Conservation (phyloP, 1,140 invertebrate species). For the Drosophila mauritiana region DNA sequence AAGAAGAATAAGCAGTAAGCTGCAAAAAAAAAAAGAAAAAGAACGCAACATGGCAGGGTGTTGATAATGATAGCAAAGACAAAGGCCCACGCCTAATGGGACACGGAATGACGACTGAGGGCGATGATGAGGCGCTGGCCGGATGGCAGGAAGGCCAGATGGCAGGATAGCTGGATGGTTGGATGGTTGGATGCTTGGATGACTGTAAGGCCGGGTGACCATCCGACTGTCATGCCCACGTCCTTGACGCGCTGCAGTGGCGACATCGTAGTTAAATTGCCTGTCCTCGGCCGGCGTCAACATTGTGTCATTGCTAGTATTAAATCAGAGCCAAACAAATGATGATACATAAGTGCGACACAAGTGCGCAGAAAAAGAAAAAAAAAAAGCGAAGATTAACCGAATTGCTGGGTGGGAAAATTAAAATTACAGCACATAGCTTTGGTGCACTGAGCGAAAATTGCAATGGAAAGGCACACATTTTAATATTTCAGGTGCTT, state of each 20-base stretch:
- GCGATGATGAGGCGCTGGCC: not conserved
- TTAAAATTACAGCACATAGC: conserved; percentile 3
- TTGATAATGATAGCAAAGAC: conserved; percentile 75
- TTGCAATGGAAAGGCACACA: no score
- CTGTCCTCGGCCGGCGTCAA: conserved; percentile 59
- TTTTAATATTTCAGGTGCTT: no score
- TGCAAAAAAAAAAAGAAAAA: conserved; percentile 3
- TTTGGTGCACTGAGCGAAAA: not conserved
- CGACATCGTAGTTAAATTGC: conserved; percentile 74
- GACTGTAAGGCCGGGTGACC: conserved; percentile 1
- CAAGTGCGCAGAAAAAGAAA: conserved; percentile 11
- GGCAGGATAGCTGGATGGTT: not conserved
- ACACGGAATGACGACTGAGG: conserved; percentile 18
- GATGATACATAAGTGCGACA: conserved; percentile 33
- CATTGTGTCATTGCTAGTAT: conserved; percentile 58
- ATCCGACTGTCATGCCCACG: conserved; percentile 26
- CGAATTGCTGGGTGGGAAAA: conserved; percentile 8
- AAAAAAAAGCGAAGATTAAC: conserved; percentile 22
- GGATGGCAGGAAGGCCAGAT: conserved; percentile 1
- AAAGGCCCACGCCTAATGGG: conserved; percentile 61
- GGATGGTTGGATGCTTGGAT: not conserved
- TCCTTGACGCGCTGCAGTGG: conserved; percentile 60
- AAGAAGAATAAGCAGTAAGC: conserved; percentile 14
- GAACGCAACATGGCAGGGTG: conserved; percentile 54
- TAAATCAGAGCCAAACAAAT: conserved; percentile 71